Percentiles rank a stretch among this genome's conserved stretches.
Evolutionary conservation across 2,797 vertebrate genomes (phyloP).

Genomic region (Dicrostonyx torquatus): DNA sequence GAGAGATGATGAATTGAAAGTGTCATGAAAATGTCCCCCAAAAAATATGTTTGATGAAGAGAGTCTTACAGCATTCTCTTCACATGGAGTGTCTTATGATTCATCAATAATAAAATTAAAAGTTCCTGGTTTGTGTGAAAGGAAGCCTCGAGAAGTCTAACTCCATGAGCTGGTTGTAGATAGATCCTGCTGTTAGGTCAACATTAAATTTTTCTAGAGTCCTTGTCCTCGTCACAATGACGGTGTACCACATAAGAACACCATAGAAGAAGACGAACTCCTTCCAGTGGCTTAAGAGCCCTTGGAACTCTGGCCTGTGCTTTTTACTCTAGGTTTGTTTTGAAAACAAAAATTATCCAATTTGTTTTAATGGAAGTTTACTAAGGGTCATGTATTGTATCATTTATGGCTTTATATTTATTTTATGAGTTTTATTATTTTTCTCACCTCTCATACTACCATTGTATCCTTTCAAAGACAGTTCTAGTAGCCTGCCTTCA

Average conservation of each 20-base stretch:
- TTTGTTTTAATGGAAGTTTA: neutral
- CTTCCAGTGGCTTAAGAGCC: neutral
- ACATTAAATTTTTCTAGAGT: neutral
- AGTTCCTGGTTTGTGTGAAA: neutral
- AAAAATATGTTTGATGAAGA: neutral
- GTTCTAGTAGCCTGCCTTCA: neutral
- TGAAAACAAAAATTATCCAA: neutral
- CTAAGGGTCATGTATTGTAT: neutral
- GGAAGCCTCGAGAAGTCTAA: neutral
- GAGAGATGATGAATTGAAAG: neutral
- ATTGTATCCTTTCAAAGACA: neutral
- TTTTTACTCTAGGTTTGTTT: rapidly evolving
- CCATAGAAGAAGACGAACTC: neutral
- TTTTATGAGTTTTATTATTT: neutral
- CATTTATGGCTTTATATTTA: neutral
- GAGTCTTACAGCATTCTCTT: neutral
- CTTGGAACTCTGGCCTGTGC: neutral
- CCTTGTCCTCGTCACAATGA: neutral
- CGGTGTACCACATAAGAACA: neutral
- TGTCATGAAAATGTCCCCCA: neutral
- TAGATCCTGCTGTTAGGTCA: neutral
- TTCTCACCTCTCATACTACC: neutral
- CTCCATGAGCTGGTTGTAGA: neutral
- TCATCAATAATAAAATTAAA: neutral
- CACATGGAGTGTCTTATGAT: neutral